These are phyloP conservation scores for Drosophila equinoxialis DNA, from an alignment of 1,140 invertebrate genomes.

Conservation along the genomic window DNA sequence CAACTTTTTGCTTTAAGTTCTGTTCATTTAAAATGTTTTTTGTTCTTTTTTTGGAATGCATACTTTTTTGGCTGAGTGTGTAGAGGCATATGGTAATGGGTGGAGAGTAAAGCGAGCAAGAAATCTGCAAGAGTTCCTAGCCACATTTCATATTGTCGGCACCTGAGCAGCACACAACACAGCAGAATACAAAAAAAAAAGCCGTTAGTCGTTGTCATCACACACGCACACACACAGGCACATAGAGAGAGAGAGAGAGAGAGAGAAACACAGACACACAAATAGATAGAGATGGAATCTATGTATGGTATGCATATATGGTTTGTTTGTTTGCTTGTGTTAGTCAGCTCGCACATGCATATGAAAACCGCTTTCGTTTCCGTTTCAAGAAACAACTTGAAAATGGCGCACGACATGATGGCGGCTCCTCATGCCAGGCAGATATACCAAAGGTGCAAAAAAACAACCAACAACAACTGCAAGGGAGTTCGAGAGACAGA, in stretches of 20 bases:
- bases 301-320: slow-evolving; percentile 18
- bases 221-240: slow-evolving; percentile 13
- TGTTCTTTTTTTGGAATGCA: slow-evolving; percentile 4
- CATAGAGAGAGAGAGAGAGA: too few species aligned
- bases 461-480: slow-evolving; percentile 50
- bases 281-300: slow-evolving; percentile 3
- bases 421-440: slow-evolving; percentile 59
- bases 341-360: slow-evolving; percentile 64
- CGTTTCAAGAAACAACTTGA: slow-evolving; percentile 75
- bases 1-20: not conserved
- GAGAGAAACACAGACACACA: not conserved
- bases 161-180: slow-evolving; percentile 41
- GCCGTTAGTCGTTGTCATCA: slow-evolving; percentile 15
- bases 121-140: slow-evolving; percentile 59
- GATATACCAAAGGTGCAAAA: slow-evolving; percentile 60
- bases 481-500: slow-evolving; percentile 25
- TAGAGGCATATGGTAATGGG: slow-evolving; percentile 38
- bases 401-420: slow-evolving; percentile 73
- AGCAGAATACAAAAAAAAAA: not conserved
- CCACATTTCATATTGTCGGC: slow-evolving; percentile 74
- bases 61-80: slow-evolving; percentile 45
- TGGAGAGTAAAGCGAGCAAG: slow-evolving; percentile 33
- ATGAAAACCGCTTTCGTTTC: slow-evolving; percentile 79
- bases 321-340: slow-evolving; percentile 32
- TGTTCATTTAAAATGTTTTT: not conserved